Evolutionary conservation across 2,797 vertebrate species (phyloP), one percentile per base, ranked within the genome.

Genomic region (Percopsis omiscomaycus): DNA sequence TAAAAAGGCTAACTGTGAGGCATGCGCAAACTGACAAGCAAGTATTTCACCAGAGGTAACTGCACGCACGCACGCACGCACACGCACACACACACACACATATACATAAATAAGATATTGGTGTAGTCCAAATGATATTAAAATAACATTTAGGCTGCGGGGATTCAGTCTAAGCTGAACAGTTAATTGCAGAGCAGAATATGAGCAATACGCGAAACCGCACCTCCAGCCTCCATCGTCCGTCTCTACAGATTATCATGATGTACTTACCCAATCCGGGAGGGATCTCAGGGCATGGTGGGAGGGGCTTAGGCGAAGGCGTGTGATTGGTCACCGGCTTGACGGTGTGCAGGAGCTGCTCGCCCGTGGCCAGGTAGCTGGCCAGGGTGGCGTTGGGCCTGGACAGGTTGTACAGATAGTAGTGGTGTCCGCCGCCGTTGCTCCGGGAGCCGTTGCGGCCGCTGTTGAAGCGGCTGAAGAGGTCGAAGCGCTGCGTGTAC

Each of bases 401-500:
- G 42, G 96, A 95, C 45, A 94, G 92, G 86, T 97, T 98, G 88
- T 95, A 95, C 52, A 85, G 92, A 74, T 89, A 92, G 66, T 92
- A 93, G 78, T 95, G 94, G 59, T 91, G 92, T 48, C 89, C 90
- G 1, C 70, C 84, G 0, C 51, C 53, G 22, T 85, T 87, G 78
- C 75, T 89, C 82, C 89, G 84, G 71, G 87, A 89, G 9, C 88
- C 85, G 1, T 90, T 90, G 64, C 90, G 89, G 4, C 85, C 89
- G 3, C 94, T 95, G 16, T 96, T 96, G 90, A 98, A 98, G 85
- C 95, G 96, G 89, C 95, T 98, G 90, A 99, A 99, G 87, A 99
- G 95, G 91, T 98, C 97, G 61, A 99, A 95, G 78, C 94, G 95
- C 91, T 98, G 97, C 59, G 96, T 91, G 52, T 98, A 99, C 83